Evolutionary conservation across 2,113 vertebrate species (phyloP).

Genomic region (Psettodes erumei): DNA sequence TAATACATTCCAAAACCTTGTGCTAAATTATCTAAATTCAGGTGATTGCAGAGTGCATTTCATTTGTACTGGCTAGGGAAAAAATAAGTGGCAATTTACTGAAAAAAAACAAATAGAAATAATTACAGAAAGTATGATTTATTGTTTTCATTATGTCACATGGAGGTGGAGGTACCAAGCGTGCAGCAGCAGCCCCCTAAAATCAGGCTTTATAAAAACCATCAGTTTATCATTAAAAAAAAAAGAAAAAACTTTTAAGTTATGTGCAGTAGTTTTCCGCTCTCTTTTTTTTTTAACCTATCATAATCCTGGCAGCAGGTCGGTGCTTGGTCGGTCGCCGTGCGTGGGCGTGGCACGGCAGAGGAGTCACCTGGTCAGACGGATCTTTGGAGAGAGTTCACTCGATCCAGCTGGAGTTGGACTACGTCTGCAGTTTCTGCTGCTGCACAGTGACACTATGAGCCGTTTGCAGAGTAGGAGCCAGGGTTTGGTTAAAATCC

Average conservation of each 20-base stretch:
- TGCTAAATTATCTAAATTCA: background rate
- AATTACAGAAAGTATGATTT: background rate
- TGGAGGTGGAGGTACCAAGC: background rate
- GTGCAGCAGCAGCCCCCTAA: background rate
- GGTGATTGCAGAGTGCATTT: background rate
- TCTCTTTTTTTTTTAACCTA: background rate
- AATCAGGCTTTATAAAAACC: constrained; percentile 8
- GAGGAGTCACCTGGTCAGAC: background rate
- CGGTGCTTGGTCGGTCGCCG: no score
- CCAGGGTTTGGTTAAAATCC: background rate
- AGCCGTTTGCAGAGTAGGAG: background rate
- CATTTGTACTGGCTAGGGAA: background rate
- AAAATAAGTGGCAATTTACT: background rate
- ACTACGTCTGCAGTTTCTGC: background rate
- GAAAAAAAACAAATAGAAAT: background rate
- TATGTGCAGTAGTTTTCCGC: no score
- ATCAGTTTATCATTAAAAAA: background rate
- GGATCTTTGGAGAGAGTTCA: background rate
- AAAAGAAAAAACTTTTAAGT: background rate
- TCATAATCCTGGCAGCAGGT: background rate
- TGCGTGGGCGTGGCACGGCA: background rate
- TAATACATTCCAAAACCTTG: background rate
- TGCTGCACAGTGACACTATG: background rate
- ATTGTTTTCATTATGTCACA: background rate
- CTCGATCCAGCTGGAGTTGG: background rate